Percentiles rank a stretch among this genome's conserved stretches.
Conservation (phyloP, 1,140 invertebrate species). For the Helicorthomorpha holstii region DNA sequence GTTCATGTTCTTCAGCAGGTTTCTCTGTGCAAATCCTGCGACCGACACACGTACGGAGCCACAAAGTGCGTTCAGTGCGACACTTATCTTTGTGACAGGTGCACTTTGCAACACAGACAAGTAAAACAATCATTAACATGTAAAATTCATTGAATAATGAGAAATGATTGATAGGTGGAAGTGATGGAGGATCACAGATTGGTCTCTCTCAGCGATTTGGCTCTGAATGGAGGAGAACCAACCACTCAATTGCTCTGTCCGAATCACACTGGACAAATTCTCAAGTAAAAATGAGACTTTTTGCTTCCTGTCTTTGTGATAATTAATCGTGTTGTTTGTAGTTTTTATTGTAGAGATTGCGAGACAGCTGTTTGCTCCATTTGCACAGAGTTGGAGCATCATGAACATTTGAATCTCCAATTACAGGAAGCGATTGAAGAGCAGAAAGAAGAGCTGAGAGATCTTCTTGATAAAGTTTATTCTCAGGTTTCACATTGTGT, state of each 20-base stretch:
- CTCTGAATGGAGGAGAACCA: no score
- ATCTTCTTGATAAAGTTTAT: constrained; percentile 25
- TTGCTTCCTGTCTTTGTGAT: neutral
- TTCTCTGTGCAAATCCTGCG: constrained; percentile 19
- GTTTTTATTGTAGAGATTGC: constrained; percentile 35
- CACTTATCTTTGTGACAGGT: constrained; percentile 22
- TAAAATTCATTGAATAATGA: constrained; percentile 3
- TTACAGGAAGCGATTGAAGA: constrained; percentile 31
- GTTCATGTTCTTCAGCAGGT: constrained; percentile 25
- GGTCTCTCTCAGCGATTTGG: no score
- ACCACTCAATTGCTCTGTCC: no score
- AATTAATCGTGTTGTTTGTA: neutral
- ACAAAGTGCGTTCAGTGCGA: constrained; percentile 25
- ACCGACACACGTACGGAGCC: constrained; percentile 15
- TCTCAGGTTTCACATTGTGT: constrained; percentile 18
- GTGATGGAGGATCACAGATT: no score
- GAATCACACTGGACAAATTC: no score
- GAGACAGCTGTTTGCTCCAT: constrained; percentile 35
- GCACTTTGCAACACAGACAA: constrained; percentile 16
- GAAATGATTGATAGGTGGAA: no score
- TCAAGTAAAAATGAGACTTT: no score
- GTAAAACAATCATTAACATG: constrained; percentile 7
- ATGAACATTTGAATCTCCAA: constrained; percentile 28
- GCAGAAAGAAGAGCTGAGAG: constrained; percentile 25
- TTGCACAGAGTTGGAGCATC: constrained; percentile 35